Evolutionary conservation across 2,113 vertebrate genomes (phyloP).

Genomic region (Casuarius casuarius): DNA sequence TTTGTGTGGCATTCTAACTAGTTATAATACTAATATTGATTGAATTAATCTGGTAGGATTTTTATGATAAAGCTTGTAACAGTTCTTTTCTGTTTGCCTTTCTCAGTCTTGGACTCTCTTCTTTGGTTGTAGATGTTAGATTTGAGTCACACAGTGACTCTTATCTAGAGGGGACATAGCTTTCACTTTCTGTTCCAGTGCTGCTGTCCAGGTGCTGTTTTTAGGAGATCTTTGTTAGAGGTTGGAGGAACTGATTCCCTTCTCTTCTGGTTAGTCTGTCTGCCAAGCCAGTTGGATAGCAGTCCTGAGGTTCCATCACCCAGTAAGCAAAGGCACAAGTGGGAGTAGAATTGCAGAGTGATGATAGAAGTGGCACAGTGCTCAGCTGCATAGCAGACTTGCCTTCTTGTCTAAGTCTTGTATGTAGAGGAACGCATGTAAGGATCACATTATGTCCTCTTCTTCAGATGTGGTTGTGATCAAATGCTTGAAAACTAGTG

Average conservation of each 20-base stretch:
- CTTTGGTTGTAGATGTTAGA: not conserved
- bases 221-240: not conserved
- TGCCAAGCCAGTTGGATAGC: not conserved
- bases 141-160: not conserved
- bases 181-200: not conserved
- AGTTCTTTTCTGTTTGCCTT: not conserved
- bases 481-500: not conserved
- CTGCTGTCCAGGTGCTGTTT: not conserved
- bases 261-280: accelerated
- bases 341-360: not conserved
- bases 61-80: not conserved
- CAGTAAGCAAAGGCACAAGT: not conserved
- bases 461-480: not conserved
- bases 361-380: not conserved
- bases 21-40: not conserved
- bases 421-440: not conserved
- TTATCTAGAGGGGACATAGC: not conserved
- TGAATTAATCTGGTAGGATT: not conserved
- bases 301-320: not conserved
- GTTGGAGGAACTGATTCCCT: not conserved
- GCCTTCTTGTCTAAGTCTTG: not conserved
- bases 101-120: not conserved
- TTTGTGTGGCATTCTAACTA: not conserved
- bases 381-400: not conserved
- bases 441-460: not conserved